A percentile compares a stretch with the other conserved stretches of the same genome.
Evolutionary conservation across 2,113 vertebrate species (phyloP).

Genomic region (Ginglymostoma cirratum): DNA sequence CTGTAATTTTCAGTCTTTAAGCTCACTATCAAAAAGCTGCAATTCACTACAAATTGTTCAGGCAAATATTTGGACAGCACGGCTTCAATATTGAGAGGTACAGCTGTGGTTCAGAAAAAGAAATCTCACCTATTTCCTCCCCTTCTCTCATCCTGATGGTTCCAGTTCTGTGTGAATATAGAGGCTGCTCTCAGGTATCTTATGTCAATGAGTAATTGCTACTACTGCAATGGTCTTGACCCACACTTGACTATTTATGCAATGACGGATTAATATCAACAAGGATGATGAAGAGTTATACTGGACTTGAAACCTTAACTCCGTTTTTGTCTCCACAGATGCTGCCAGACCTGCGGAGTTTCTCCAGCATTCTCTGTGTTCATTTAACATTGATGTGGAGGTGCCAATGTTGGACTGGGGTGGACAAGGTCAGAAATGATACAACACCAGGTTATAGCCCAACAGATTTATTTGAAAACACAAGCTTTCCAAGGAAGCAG

Average conservation of each 20-base stretch:
- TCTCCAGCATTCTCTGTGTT: no score
- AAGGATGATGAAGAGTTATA: no score
- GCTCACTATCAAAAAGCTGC: neutral
- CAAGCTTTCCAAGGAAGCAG: neutral
- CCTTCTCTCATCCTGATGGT: neutral
- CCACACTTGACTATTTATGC: neutral
- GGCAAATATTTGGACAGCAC: neutral
- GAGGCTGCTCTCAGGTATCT: neutral
- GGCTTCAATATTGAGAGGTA: constrained; percentile 14
- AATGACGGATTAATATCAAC: neutral
- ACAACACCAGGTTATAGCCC: no score
- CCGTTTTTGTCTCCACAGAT: no score
- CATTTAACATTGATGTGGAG: no score
- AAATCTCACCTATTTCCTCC: neutral
- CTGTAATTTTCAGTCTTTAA: constrained; percentile 2
- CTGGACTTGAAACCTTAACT: no score
- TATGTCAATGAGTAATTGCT: neutral
- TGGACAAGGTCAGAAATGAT: no score
- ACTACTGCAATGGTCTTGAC: neutral
- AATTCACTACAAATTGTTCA: neutral
- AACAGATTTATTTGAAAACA: no score
- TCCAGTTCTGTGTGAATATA: neutral
- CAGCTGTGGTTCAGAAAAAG: no score
- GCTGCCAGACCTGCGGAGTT: no score
- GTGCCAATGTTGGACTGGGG: no score